Evolutionary conservation across 1,140 invertebrate genomes (phyloP).

Genomic region (Mercenaria mercenaria): DNA sequence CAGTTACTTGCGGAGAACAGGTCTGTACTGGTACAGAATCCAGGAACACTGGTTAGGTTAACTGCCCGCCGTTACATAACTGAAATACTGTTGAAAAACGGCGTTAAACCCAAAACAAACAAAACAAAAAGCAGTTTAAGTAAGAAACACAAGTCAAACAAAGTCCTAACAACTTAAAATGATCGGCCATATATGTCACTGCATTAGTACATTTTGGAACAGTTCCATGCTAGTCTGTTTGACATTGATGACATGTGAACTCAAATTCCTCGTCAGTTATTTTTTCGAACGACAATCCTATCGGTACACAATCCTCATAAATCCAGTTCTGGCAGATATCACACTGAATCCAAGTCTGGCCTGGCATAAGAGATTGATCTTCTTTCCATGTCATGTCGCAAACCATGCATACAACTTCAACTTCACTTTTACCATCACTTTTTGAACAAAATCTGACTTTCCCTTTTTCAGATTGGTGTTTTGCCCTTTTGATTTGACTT

Average conservation of each 20-base stretch:
- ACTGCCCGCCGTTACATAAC: too few species aligned
- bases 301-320: constrained; percentile 37
- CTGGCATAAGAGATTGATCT: constrained; percentile 17
- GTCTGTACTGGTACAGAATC: too few species aligned
- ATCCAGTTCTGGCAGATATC: constrained; percentile 19
- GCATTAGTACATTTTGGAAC: background rate
- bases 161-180: background rate
- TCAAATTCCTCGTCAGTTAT: background rate
- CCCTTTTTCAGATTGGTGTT: background rate
- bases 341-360: constrained; percentile 53
- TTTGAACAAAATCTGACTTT: background rate
- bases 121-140: too few species aligned
- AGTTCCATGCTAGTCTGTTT: background rate
- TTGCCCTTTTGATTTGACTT: background rate
- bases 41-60: too few species aligned
- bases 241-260: constrained; percentile 32
- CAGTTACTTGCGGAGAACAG: too few species aligned
- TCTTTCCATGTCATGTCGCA: constrained; percentile 56
- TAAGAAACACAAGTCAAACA: too few species aligned
- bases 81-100: too few species aligned
- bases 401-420: background rate
- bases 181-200: background rate
- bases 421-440: background rate
- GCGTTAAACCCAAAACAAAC: too few species aligned
- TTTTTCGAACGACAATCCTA: constrained; percentile 12